These are phyloP conservation scores for Pegoplata infirma DNA, from an alignment of 2,888 invertebrate genomes.

Conservation along the genomic window DNA sequence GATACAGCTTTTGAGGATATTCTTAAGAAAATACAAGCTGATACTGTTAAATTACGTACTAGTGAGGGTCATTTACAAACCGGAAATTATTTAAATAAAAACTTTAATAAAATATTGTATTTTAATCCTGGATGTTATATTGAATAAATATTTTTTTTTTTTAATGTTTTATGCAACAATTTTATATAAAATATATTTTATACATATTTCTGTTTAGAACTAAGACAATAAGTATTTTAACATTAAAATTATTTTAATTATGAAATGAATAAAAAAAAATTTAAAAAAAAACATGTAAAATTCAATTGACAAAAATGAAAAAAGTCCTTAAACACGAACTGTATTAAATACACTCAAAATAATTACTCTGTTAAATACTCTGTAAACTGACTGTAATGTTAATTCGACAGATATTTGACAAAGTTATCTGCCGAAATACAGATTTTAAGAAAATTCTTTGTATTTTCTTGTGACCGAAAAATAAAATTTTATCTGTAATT, in stretches of 20 bases:
- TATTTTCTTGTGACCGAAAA: too few species aligned
- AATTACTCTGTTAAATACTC: too few species aligned
- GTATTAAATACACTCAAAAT: too few species aligned
- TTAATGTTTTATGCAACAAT: conserved; percentile 7
- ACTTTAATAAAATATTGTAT: conserved; percentile 83
- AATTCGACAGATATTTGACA: too few species aligned
- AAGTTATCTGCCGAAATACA: too few species aligned
- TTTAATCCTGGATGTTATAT: conserved; percentile 82
- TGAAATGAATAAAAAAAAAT: background rate
- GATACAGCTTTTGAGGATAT: conserved; percentile 83
- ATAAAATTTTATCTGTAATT: too few species aligned
- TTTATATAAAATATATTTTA: background rate
- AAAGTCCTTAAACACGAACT: background rate
- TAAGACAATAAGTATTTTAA: background rate
- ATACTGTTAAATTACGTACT: conserved; percentile 77
- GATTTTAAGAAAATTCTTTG: too few species aligned
- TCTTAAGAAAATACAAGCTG: conserved; percentile 82
- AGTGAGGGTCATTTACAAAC: conserved; percentile 80
- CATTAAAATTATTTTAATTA: background rate
- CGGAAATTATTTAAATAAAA: conserved; percentile 82
- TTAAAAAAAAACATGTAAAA: background rate
- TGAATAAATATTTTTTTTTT: background rate
- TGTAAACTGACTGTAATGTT: too few species aligned
- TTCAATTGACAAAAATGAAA: background rate
- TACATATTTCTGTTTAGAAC: background rate